Conservation (phyloP, 1,140 invertebrate genomes). For the Drosophila bifasciata region DNA sequence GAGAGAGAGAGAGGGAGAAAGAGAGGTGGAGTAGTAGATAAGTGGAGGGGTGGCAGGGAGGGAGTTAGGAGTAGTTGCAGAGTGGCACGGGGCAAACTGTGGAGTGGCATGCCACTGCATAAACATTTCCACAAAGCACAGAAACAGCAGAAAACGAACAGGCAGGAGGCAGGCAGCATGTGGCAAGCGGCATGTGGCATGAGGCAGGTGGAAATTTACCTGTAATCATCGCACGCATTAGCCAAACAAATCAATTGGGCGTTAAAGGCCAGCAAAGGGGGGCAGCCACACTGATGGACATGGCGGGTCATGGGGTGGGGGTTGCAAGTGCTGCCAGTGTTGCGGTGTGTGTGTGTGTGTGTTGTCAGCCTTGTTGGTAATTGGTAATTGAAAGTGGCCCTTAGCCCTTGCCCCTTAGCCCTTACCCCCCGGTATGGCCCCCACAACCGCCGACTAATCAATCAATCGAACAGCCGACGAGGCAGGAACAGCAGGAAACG, state of each 20-base stretch:
- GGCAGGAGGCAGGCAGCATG: too few relatives aligned
- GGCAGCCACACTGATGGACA: background rate
- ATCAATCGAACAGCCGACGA: constrained; percentile 40
- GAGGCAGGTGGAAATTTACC: constrained; percentile 51
- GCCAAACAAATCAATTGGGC: constrained; percentile 74
- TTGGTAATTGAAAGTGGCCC: constrained; percentile 70
- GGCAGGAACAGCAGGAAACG: constrained; percentile 3
- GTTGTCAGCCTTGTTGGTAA: constrained; percentile 10
- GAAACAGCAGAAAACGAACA: too few relatives aligned
- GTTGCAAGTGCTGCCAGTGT: background rate
- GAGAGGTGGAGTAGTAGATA: background rate
- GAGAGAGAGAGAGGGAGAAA: background rate
- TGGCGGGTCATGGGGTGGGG: too few relatives aligned
- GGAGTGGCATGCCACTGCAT: background rate
- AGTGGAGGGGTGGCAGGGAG: too few relatives aligned
- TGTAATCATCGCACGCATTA: constrained; percentile 63
- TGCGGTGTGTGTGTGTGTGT: too few relatives aligned
- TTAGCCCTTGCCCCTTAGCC: constrained; percentile 1
- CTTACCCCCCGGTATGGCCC: too few relatives aligned
- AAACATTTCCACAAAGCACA: constrained; percentile 31
- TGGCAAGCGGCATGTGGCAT: constrained; percentile 42
- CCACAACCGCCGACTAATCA: constrained; percentile 43
- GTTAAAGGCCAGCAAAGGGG: constrained; percentile 65
- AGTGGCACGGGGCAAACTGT: background rate
- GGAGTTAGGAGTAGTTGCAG: background rate